Base-by-base conservation (phyloP, 2,113 vertebrate genomes). In the Gila orcuttii region DNA sequence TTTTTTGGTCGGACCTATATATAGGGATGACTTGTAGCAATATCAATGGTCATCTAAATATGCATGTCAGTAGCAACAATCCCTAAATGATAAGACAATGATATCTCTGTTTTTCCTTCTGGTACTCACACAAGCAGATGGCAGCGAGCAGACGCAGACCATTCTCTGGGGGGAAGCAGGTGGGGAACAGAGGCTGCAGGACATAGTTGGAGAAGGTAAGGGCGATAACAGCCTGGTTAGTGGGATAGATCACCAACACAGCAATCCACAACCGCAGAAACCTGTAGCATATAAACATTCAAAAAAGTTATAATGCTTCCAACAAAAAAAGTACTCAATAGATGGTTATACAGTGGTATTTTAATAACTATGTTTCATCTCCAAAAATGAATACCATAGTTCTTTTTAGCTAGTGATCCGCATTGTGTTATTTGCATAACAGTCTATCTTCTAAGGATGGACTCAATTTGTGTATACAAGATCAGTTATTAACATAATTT, bases 161-260 rank as follows among this genome's bases (percentile, higher is more conserved):
- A 0, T 45, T 94, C 90, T 98, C 97, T 0, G 97, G 96, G 2
- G 96, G 94, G 42, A 97, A 94, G 92, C 96, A 97, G 87, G 96
- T 96, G 78, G 97, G 96, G 89, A 97, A 98, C 62, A 98, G 94
- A 0, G 97, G 97, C 89, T 97, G 96, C n/a, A 98, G 92, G 62
- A 97, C 96, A 1, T 98, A 98, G 94, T 97, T 97, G 89, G 97
- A 96, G 91, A 98, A 98, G 7, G 97, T 98, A 86, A 98, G 94
- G 0, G 97, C 96, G 21, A 98, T 97, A 85, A 98, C 97, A 0
- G 97, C 97, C 91, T 98, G 97, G 91, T 97, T 98, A 87, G 97
- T 98, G 1, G 97, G 97, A 88, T 98, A 98, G 92, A 98, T 98
- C 75, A 98, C 97, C 89, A 98, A 91, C 90, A 98, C 95, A 0